Evolutionary conservation across 1,140 invertebrate genomes (phyloP), one percentile per base, ranked within the genome.

Genomic region (Elymnias hypermnestra): DNA sequence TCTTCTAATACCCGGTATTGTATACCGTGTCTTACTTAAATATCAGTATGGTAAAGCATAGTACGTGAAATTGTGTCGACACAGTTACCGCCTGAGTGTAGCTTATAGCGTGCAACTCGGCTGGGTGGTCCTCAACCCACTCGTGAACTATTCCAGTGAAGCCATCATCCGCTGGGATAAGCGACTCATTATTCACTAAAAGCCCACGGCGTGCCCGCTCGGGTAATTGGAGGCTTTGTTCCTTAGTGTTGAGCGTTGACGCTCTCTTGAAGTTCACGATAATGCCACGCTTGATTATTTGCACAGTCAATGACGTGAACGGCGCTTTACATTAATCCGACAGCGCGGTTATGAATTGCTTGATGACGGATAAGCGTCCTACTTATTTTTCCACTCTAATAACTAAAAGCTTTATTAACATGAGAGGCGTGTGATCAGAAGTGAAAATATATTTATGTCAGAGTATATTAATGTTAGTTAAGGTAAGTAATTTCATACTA

Each of bases 181-280:
- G 69, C 75, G 72, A 69, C 75, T 79, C 76, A 84, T 84, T 82
- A 84, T 82, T 78, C 75, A 82, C 76, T 81, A 81, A 84, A 83
- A 83, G 81, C 76, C 72, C 76, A 82, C 76, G 67, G 79, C 75
- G 67, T 77, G 75, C 76, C 60, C 64, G 69, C 63, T 67, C 53
- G 63, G 74, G 63, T 84, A 84, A 84, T 84, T 82, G 76, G 67
- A 75, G 66, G 76, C 72, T 81, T 81, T 79, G 72, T 78, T 76
- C 70, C 69, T 77, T 83, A 64, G 63, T 69, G 56, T 60, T 57
- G 53, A 50, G 63, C 68, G 70, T 68, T 76, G 68, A 71, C 63
- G 71, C 71, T 65, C 63, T 63, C 61, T 62, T 63, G 53, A 72
- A 62, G 60, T 66, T 15, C 10, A 13, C 26, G 12, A 13, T 66